Conservation (phyloP, 2,113 vertebrate species). For the Garra rufa region DNA sequence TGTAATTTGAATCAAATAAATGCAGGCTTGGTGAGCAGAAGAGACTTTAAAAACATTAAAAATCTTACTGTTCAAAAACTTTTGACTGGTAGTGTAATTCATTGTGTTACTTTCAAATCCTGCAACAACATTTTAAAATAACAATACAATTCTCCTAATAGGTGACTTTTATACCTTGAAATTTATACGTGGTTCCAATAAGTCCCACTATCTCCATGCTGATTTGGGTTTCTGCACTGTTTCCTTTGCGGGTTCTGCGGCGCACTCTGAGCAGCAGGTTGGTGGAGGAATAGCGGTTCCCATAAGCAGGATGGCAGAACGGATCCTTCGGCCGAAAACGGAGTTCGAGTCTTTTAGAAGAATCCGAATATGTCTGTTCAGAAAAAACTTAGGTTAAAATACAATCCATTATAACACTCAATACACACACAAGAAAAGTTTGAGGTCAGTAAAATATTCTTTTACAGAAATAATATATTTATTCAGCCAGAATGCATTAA, state of each 20-base stretch:
- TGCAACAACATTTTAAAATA: not conserved
- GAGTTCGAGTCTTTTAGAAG: constrained; percentile 88
- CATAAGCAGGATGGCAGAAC: constrained; percentile 90
- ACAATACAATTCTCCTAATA: not conserved
- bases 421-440: not conserved
- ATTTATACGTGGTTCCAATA: constrained; percentile 91
- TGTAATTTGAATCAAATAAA: too few species aligned
- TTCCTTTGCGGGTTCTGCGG: constrained; percentile 71
- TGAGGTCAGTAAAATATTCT: not conserved
- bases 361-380: constrained; percentile 84
- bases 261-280: constrained; percentile 87
- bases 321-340: constrained; percentile 91
- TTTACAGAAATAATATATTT: not conserved
- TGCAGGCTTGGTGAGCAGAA: too few species aligned
- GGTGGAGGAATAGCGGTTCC: constrained; percentile 89
- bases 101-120: too few species aligned
- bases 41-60: too few species aligned
- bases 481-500: not conserved
- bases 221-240: constrained; percentile 68
- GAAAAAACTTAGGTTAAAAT: not conserved
- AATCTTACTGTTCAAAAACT: too few species aligned
- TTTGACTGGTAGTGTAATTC: too few species aligned
- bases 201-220: constrained; percentile 86
- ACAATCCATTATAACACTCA: not conserved
- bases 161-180: constrained; percentile 81